Base-by-base conservation (phyloP, 1,140 invertebrate species). In the Nixonia krombeini region DNA sequence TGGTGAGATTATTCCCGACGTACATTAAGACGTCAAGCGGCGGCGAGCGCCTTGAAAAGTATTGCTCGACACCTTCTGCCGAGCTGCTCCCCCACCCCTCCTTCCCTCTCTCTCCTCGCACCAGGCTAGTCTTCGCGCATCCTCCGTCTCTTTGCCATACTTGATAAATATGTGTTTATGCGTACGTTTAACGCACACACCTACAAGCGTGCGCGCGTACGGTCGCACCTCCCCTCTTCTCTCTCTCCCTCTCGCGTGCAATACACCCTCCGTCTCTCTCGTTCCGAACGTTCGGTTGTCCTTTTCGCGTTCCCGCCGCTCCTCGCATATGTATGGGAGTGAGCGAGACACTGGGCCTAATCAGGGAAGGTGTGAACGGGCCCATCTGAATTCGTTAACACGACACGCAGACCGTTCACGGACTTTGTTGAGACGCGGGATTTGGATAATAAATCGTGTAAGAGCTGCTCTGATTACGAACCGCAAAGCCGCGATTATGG, bases 21-120 rank as follows among this genome's bases (percentile, higher is more conserved):
- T 85, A 82, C 82, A 85, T 85, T 85, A 85, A 85, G 83, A 85
- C 83, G 83, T 85, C 83, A 84, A 85, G 83, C 83, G 74, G 83
- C 81, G 83, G 78, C 79, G 82, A 76, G 79, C 81, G 81, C 68
- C 81, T 76, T 84, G 78, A 71, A 81, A 85, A 85, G 80, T 83
- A 85, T 83, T 83, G 83, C 74, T 82, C 81, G 79, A 84, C 82
- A 82, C 82, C 76, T 84, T 82, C 75, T 75, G 62, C 76, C 67
- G 69, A 72, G 70, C 58, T 51, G 42, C 52, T 63, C 65, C 51
- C 57, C n/a, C n/a, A n/a, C n/a, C n/a, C n/a, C n/a, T 53, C 59
- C 47, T 67, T 59, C 58, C 52, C 37, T 50, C 62, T 45, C 53
- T 42, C 31, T 40, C 44, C 52, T 35, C 17, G 23, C 62, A n/a